Evolutionary conservation across 2,113 vertebrate species (phyloP), one percentile per base, ranked within the genome.

Genomic region (Oncorhynchus clarkii): DNA sequence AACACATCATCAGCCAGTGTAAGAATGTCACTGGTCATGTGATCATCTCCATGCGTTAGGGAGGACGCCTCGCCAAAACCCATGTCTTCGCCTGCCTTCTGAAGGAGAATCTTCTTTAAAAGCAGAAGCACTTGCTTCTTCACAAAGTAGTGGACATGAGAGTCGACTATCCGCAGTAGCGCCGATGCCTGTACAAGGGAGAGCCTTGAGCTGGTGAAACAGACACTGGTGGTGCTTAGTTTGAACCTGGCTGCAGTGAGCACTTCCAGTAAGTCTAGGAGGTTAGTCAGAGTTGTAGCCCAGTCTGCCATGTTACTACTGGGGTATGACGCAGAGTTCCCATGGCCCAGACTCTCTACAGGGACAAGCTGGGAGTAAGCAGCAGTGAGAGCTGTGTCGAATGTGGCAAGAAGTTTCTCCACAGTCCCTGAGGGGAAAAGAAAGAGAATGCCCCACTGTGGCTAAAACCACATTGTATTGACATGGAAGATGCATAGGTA

Each of bases 261-360:
- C 13, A 90, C 87, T 86, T 98, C 96, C 8, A 97, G 88, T 27
- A 98, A 90, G 31, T 96, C 94, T 79, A 94, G 71, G 62, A 95
- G 91, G 71, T 92, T 81, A 11, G 92, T 84, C 57, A 95, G 74
- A 12, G 73, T 90, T 3, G 85, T 90, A 69, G 79, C 67, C 54
- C 80, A 64, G 72, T 84, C 79, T 39, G 75, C 80, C 62, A 68
- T 75, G 39, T 16, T 48, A 70, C 66, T 39, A 70, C 67, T 66
- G 49, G 75, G 54, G 34, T 7, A 49, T 82, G 73, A 24, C 26
- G 16, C 45, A 18, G 0, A 1, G 4, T 60, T 22, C 0, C 1
- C 3, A 6, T 22, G 6, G 3, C 74, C 67, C 68, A 73, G 24
- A 67, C 64, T 49, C 70, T 84, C 81, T 69, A 81, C 81, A 84